Conservation (phyloP, 2,113 vertebrate species). For the Phalacrocorax carbo region DNA sequence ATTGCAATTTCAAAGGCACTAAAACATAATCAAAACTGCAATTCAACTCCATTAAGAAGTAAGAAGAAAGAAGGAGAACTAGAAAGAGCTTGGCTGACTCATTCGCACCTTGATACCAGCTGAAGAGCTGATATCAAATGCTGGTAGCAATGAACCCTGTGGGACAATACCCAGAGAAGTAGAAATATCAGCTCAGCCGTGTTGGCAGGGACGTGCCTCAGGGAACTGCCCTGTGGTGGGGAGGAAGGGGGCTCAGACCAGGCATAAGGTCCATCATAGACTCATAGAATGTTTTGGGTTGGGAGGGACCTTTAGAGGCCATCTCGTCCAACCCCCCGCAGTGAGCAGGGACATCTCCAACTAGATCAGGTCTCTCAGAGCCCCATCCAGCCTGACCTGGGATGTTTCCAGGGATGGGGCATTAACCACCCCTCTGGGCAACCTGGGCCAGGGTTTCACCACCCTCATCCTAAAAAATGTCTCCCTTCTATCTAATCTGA, state of each 20-base stretch:
- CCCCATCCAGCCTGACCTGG: background rate
- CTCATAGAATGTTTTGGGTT: background rate
- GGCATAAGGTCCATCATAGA: background rate
- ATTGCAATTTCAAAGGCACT: background rate
- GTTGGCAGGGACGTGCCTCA: accelerated
- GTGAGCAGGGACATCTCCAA: background rate
- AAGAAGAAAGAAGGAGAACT: background rate
- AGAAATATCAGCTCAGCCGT: background rate
- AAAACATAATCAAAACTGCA: background rate
- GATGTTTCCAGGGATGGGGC: background rate
- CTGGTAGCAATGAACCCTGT: no score
- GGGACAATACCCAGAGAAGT: background rate
- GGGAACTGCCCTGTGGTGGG: accelerated
- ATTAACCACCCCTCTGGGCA: background rate
- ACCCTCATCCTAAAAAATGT: background rate
- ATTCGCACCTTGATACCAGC: background rate
- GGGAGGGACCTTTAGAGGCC: background rate
- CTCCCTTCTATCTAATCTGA: background rate
- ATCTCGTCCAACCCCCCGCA: background rate
- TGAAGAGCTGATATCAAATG: background rate
- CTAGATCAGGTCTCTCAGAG: background rate
- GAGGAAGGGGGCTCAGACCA: background rate
- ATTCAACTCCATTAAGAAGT: background rate
- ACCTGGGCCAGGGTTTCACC: background rate
- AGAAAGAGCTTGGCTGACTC: background rate